Evolutionary conservation across 1,140 invertebrate genomes (phyloP), one percentile per base, ranked within the genome.

Genomic region (Vollenhovia emeryi): DNA sequence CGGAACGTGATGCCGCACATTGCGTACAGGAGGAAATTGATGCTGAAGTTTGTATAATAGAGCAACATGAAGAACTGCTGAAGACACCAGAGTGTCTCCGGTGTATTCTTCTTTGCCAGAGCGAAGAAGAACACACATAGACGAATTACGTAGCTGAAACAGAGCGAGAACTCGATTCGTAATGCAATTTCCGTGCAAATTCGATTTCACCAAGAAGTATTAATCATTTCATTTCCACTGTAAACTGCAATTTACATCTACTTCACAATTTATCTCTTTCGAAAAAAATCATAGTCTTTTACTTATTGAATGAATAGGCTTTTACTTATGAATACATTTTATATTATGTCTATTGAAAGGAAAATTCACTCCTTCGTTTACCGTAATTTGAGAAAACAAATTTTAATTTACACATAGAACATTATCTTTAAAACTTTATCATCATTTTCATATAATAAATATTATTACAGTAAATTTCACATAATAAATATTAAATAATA

Each of bases 1-100:
- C 96, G 93, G 90, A 96, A 96, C 7, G 96, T 96, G 55, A 95
- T 94, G 1, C 96, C 96, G 86, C 95, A 96, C 93, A 96, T 95
- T 0, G 95, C 95, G 89, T 96, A 96, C 5, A 96, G 91, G 4
- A 96, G 91, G 86, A 96, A 96, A 91, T 96, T 96, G 80, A 96
- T 96, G 90, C 95, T 96, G 91, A 96, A 96, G 88, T 96, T 96
- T 5, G 96, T 96, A 89, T 96, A 96, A 85, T 96, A 96, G 0
- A 96, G 92, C 2, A 96, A 91, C 96, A 96, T 96, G 79, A 95
- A 96, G 71, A 96, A 95, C 83, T 96, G 96, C 59, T 96, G 96
- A 6, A 96, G 84, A 87, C 96, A 95, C 94, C 95, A 95, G 1
- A 96, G 91, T n/a, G 94, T 86, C 2, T 92, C 85, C 0, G 95